A percentile compares a stretch with the other conserved stretches of the same genome.
phyloP scores from a whole-genome alignment of 2,797 vertebrate species.

The Halcyon badia region DNA sequence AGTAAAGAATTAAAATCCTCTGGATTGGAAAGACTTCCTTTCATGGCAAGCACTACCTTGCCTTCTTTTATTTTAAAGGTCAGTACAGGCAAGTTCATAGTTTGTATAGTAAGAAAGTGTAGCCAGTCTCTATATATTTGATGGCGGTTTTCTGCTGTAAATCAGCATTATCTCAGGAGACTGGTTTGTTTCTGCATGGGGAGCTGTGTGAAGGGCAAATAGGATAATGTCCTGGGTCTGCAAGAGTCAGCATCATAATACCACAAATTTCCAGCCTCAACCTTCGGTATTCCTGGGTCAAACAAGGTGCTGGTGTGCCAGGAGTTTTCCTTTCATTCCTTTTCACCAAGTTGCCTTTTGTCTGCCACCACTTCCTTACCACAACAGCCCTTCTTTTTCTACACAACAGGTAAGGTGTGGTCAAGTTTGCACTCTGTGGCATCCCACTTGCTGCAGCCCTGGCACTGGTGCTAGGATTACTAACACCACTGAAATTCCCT shows the following conservation, averaged over 20 bases:
- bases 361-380: not conserved
- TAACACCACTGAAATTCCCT: not conserved
- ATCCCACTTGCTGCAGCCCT: not conserved
- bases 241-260: not conserved
- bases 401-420: accelerated
- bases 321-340: not conserved
- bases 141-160: not conserved
- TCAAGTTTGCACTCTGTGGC: not conserved
- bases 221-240: not conserved
- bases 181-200: not conserved
- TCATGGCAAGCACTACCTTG: not conserved
- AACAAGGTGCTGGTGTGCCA: not conserved
- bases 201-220: not conserved
- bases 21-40: not conserved
- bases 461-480: not conserved
- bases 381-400: not conserved
- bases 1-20: not conserved
- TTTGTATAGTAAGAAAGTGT: not conserved
- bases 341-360: not conserved
- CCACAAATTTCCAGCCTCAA: not conserved
- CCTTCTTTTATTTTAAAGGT: not conserved
- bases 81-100: not conserved
- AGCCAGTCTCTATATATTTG: not conserved
- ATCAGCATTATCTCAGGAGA: not conserved
- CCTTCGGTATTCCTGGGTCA: not conserved